These are phyloP conservation scores for Brachyistius frenatus DNA, from an alignment of 2,113 vertebrate species.

Conservation along the genomic window DNA sequence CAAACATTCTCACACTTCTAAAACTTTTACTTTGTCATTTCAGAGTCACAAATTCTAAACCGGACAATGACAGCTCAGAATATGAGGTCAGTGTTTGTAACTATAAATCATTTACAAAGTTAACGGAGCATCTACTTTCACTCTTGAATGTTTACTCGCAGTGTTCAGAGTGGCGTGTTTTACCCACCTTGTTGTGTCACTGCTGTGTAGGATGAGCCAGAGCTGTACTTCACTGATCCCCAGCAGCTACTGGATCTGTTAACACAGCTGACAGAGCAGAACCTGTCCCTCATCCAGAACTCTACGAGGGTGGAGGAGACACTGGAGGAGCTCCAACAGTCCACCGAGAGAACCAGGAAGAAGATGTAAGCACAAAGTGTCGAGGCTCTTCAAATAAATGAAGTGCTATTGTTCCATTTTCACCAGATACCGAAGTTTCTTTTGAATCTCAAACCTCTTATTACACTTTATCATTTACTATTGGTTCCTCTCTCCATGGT, in stretches of 20 bases:
- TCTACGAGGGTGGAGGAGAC: slow-evolving; percentile 85
- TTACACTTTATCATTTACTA: background rate
- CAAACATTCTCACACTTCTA: no score
- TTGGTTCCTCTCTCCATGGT: background rate
- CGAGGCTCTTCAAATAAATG: no score
- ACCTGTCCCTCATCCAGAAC: slow-evolving; percentile 89
- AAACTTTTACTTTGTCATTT: slow-evolving; percentile 24
- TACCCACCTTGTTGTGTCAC: background rate
- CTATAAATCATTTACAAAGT: background rate
- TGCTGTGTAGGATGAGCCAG: slow-evolving; percentile 81
- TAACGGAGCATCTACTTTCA: no score
- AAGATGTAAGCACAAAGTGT: slow-evolving; percentile 81
- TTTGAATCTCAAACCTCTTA: background rate
- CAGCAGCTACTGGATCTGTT: slow-evolving; percentile 90
- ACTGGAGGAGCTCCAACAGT: slow-evolving; percentile 82
- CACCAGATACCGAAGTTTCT: background rate
- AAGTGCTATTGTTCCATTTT: no score
- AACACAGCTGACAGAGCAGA: slow-evolving; percentile 89
- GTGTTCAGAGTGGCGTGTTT: background rate
- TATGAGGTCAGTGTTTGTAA: slow-evolving; percentile 71
- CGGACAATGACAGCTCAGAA: slow-evolving; percentile 65
- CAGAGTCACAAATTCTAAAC: slow-evolving; percentile 46
- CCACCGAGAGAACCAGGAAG: slow-evolving; percentile 76
- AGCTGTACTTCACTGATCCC: slow-evolving; percentile 92
- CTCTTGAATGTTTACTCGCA: background rate